These are phyloP conservation scores for Acanthopagrus latus DNA, from an alignment of 2,797 vertebrate genomes.

Conservation along the genomic window DNA sequence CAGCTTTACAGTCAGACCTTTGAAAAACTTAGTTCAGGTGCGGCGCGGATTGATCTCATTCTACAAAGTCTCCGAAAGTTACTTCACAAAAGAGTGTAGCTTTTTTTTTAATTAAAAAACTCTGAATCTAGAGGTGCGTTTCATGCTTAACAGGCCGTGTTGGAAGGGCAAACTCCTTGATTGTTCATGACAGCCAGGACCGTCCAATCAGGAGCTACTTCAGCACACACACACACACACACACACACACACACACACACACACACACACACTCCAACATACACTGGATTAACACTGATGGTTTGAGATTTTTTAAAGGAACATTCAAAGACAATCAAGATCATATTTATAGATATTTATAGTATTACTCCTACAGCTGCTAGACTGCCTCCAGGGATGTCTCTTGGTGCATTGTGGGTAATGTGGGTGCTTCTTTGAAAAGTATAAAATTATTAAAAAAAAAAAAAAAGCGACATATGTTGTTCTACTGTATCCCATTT, in stretches of 20 bases:
- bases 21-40: neutral
- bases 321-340: too few species aligned
- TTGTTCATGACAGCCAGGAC: neutral
- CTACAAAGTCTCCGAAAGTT: too few species aligned
- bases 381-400: too few species aligned
- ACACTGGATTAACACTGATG: neutral
- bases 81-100: neutral
- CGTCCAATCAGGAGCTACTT: neutral
- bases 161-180: neutral
- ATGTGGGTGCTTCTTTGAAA: too few species aligned
- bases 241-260: too few species aligned
- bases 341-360: neutral
- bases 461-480: too few species aligned
- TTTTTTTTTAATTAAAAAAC: neutral
- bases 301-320: too few species aligned
- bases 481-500: too few species aligned
- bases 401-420: too few species aligned
- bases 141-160: neutral
- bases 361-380: neutral
- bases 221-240: neutral
- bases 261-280: too few species aligned
- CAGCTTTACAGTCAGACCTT: neutral
- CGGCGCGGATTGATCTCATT: neutral
- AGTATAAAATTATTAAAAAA: too few species aligned
- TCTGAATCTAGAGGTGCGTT: neutral